phyloP scores from a whole-genome alignment of 2,797 vertebrate species.

The Darevskia nairensis region DNA sequence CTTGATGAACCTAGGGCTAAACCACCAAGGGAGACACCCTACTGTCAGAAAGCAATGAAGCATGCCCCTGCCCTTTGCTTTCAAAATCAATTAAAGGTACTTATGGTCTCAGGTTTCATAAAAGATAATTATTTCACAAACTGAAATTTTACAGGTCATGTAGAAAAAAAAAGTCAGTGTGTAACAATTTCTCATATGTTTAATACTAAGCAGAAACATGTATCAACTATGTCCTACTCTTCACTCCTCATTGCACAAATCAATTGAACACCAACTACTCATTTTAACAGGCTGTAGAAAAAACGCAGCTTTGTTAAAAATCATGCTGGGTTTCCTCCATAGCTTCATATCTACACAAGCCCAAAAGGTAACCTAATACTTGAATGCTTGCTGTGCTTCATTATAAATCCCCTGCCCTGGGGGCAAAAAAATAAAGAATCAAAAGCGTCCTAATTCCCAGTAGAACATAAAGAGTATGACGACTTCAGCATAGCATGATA shows the following conservation, averaged over 20 bases:
- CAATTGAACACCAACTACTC: neutral
- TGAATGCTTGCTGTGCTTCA: neutral
- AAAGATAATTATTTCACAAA: slow-evolving; percentile 9
- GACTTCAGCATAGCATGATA: neutral
- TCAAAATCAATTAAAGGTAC: slow-evolving; percentile 18
- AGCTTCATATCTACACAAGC: neutral
- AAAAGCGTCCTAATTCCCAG: neutral
- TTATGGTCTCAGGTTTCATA: slow-evolving; percentile 8
- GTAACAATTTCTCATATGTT: neutral
- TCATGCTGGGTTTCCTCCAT: neutral
- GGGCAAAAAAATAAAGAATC: neutral
- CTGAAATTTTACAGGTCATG: slow-evolving; percentile 8
- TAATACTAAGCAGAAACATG: slow-evolving; percentile 1
- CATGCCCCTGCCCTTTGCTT: neutral
- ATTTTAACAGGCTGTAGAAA: neutral
- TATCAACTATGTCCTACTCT: neutral
- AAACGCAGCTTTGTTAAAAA: neutral
- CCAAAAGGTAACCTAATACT: neutral
- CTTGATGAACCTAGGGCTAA: neutral
- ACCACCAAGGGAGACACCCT: neutral
- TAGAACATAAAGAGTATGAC: neutral
- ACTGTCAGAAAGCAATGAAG: neutral
- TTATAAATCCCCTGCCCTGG: neutral
- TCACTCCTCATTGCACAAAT: neutral
- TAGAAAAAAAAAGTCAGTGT: neutral